These are phyloP conservation scores for Pachycephala philippinensis DNA, from an alignment of 2,113 vertebrate genomes.

Conservation along the genomic window DNA sequence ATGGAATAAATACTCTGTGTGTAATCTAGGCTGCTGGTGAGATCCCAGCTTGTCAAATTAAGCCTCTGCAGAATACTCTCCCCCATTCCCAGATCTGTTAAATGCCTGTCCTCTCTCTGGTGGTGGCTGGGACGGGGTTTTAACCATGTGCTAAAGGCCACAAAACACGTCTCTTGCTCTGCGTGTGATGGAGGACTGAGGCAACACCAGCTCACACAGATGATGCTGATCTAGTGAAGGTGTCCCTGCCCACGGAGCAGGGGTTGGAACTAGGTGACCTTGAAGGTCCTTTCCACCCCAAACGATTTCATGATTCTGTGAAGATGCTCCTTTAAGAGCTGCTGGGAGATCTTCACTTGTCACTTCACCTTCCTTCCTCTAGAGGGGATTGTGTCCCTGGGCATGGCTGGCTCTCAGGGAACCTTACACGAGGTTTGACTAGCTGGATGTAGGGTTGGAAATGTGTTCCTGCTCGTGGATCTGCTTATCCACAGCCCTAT, in stretches of 20 bases:
- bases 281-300: background rate
- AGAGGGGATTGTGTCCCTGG: conserved; percentile 1
- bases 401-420: background rate
- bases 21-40: background rate
- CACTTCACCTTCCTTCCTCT: background rate
- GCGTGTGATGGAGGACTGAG: background rate
- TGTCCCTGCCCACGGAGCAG: background rate
- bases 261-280: background rate
- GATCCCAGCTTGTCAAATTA: background rate
- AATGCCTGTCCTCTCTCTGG: background rate
- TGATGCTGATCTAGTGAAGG: background rate
- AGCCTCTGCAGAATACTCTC: background rate
- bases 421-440: accelerated
- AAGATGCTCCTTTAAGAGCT: background rate
- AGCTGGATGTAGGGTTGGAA: background rate
- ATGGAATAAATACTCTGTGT: background rate
- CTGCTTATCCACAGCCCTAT: background rate
- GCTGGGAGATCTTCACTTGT: background rate
- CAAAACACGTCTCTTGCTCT: background rate
- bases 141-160: background rate
- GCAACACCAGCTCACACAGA: accelerated
- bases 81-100: background rate
- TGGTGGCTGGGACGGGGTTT: no score
- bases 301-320: background rate
- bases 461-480: background rate